Evolutionary conservation across 2,113 vertebrate species (phyloP).

Genomic region (Daphoenositta chrysoptera): DNA sequence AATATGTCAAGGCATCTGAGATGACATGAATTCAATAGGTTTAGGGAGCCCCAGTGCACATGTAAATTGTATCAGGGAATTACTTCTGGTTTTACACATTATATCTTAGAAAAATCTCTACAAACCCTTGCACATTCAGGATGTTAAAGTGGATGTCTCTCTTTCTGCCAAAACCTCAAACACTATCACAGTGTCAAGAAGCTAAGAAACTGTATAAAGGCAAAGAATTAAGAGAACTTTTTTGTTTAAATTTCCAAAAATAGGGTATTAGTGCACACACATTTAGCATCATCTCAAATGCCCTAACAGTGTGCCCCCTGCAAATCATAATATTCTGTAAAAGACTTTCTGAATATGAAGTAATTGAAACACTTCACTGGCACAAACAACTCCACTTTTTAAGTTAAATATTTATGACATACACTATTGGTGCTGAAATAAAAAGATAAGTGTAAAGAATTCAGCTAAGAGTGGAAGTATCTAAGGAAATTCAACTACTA

Average conservation of each 20-base stretch:
- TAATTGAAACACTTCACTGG: not conserved
- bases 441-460: not conserved
- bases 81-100: not conserved
- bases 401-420: not conserved
- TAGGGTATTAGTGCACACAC: not conserved
- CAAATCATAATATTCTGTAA: not conserved
- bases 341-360: not conserved
- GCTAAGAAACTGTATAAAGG: not conserved
- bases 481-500: not conserved
- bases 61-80: not conserved
- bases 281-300: not conserved
- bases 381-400: not conserved
- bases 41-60: not conserved
- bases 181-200: not conserved
- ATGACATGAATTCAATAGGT: not conserved
- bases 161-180: not conserved
- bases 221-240: not conserved
- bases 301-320: not conserved
- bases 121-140: not conserved
- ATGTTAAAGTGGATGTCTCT: not conserved
- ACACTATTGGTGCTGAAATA: not conserved
- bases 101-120: not conserved
- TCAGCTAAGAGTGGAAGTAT: not conserved
- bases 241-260: not conserved
- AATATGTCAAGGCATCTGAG: not conserved